These are phyloP conservation scores for Heteromormyrus szaboi DNA, from an alignment of 2,797 vertebrate species.

Conservation along the genomic window DNA sequence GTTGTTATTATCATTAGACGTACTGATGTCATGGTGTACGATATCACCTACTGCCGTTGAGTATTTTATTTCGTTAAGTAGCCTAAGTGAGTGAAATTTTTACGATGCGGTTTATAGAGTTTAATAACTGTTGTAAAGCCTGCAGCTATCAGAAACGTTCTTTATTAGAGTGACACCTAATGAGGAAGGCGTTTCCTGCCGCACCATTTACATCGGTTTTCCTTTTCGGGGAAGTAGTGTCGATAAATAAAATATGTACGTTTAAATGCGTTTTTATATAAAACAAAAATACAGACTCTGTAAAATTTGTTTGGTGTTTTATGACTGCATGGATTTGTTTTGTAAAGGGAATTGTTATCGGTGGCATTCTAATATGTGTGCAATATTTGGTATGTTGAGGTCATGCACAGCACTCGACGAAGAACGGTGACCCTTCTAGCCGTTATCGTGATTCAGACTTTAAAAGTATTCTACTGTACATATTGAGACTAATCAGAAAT, in stretches of 20 bases:
- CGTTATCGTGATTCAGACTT: background rate
- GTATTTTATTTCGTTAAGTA: conserved; percentile 5
- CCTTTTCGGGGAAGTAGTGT: background rate
- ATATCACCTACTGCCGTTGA: background rate
- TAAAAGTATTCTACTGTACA: conserved; percentile 18
- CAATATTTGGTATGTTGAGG: conserved; percentile 58
- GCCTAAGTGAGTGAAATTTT: background rate
- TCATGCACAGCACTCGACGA: conserved; percentile 33
- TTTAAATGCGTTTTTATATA: background rate
- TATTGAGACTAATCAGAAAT: conserved; percentile 17
- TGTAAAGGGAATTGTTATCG: conserved; percentile 8
- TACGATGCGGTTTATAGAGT: background rate
- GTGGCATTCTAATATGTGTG: conserved; percentile 48
- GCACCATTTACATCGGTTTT: background rate
- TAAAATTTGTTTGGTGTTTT: conserved; percentile 18
- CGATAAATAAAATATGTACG: conserved; percentile 1
- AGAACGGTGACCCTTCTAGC: background rate
- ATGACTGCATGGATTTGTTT: conserved; percentile 18
- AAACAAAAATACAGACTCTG: background rate
- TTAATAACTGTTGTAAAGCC: background rate
- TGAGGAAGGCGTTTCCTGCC: background rate
- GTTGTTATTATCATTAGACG: conserved; percentile 17
- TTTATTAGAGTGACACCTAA: background rate
- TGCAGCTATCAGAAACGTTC: background rate
- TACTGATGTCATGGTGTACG: conserved; percentile 10